These are phyloP conservation scores for Phania funesta DNA, from an alignment of 2,888 invertebrate genomes.

Conservation along the genomic window DNA sequence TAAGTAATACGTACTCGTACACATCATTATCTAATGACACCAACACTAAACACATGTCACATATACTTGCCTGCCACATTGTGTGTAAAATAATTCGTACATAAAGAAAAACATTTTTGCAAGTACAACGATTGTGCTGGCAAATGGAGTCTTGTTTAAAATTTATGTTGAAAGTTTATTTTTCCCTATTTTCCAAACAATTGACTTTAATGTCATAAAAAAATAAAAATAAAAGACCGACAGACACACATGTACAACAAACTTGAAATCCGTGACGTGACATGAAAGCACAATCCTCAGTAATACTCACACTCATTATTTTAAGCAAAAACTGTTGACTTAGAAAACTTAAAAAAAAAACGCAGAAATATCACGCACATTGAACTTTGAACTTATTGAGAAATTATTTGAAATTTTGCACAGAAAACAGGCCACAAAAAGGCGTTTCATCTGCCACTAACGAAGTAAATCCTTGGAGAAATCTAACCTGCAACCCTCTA, in stretches of 20 bases:
- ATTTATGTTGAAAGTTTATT: constrained; percentile 50
- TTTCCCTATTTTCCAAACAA: constrained; percentile 77
- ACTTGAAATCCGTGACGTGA: constrained; percentile 57
- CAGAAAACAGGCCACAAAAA: constrained; percentile 64
- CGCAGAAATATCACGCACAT: constrained; percentile 46
- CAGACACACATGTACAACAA: background rate
- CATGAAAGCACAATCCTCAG: constrained; percentile 55
- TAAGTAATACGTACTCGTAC: background rate
- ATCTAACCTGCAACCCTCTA: constrained; percentile 22
- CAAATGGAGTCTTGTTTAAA: constrained; percentile 49
- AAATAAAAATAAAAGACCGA: constrained; percentile 2
- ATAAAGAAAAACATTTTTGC: background rate
- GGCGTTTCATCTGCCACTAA: constrained; percentile 61
- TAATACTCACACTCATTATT: background rate
- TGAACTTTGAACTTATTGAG: constrained; percentile 61
- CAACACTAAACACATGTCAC: constrained; percentile 55
- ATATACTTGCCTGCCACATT: constrained; percentile 20
- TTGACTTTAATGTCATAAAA: constrained; percentile 76
- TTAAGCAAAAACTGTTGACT: background rate
- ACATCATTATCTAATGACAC: constrained; percentile 31
- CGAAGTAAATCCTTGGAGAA: constrained; percentile 63
- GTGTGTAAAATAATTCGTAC: background rate
- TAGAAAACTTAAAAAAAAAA: background rate
- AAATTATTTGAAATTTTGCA: constrained; percentile 6
- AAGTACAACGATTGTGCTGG: constrained; percentile 26